Conservation (phyloP, 2,797 vertebrate species). For the Serranus cabrilla region DNA sequence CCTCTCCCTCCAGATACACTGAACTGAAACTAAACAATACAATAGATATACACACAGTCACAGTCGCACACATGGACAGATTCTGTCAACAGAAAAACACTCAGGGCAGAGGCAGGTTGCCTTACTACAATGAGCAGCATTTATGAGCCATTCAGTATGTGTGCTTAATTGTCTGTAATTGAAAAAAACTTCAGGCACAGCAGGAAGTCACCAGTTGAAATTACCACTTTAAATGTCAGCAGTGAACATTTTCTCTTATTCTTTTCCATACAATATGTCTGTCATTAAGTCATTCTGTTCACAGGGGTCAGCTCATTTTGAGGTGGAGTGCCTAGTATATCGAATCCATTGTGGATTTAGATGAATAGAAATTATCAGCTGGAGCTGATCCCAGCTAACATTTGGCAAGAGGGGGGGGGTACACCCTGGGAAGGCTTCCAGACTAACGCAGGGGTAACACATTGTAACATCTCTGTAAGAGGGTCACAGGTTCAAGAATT, state of each 20-base stretch:
- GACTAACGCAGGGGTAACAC: too few relatives aligned
- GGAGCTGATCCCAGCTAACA: too few relatives aligned
- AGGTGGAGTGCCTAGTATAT: neutral
- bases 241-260: neutral
- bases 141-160: constrained; percentile 1
- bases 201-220: neutral
- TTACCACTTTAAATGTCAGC: neutral
- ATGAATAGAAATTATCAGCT: too few relatives aligned
- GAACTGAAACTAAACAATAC: constrained; percentile 22
- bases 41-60: constrained; percentile 12
- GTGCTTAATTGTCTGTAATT: neutral
- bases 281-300: neutral
- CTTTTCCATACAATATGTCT: neutral
- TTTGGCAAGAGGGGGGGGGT: too few relatives aligned
- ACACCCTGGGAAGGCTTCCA: too few relatives aligned
- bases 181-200: neutral
- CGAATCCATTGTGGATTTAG: neutral
- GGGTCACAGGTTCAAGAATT: too few relatives aligned
- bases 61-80: constrained; percentile 13
- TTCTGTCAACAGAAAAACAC: neutral
- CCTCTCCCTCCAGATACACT: neutral
- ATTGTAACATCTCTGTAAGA: too few relatives aligned
- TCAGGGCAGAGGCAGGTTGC: neutral
- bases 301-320: constrained; percentile 4
- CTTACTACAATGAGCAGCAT: neutral